A percentile compares a stretch with the other conserved stretches of the same genome.
phyloP scores from a whole-genome alignment of 2,888 invertebrate species.

The Drosophila algonquin region DNA sequence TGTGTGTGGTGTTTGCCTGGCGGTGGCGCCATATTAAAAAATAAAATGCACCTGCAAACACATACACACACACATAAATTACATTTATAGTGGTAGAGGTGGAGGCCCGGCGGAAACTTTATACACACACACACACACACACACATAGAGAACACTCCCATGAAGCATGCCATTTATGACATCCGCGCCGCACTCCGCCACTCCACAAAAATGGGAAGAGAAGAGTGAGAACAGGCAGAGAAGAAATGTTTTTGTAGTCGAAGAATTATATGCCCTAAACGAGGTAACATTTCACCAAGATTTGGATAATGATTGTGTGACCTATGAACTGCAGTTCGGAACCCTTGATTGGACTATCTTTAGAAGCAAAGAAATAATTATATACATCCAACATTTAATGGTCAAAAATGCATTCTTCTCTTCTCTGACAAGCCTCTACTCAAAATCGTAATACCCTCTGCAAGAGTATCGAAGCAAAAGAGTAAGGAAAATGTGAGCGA shows the following conservation, averaged over 20 bases:
- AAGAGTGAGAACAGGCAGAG: conserved; percentile 14
- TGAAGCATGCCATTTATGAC: conserved; percentile 77
- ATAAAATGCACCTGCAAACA: conserved; percentile 74
- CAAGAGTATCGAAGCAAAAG: conserved; percentile 32
- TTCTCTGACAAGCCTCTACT: not conserved
- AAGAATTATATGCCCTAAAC: not conserved
- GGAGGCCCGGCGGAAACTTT: conserved; percentile 44
- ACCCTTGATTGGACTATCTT: too few relatives aligned
- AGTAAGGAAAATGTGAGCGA: conserved; percentile 12
- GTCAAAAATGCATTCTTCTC: too few relatives aligned
- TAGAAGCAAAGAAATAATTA: too few relatives aligned
- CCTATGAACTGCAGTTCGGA: too few relatives aligned
- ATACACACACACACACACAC: conserved; percentile 17
- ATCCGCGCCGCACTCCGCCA: conserved; percentile 57
- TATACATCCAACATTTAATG: too few relatives aligned
- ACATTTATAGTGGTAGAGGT: conserved; percentile 67
- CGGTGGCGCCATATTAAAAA: conserved; percentile 61
- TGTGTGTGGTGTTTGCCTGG: conserved; percentile 51
- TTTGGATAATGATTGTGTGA: too few relatives aligned
- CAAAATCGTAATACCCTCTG: not conserved
- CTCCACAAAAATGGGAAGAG: not conserved
- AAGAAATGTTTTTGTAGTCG: not conserved
- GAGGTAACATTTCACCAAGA: not conserved
- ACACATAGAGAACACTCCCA: conserved; percentile 41
- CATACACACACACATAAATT: conserved; percentile 63